Conservation (phyloP, 2,888 invertebrate genomes). For the Drosophila formosana region DNA sequence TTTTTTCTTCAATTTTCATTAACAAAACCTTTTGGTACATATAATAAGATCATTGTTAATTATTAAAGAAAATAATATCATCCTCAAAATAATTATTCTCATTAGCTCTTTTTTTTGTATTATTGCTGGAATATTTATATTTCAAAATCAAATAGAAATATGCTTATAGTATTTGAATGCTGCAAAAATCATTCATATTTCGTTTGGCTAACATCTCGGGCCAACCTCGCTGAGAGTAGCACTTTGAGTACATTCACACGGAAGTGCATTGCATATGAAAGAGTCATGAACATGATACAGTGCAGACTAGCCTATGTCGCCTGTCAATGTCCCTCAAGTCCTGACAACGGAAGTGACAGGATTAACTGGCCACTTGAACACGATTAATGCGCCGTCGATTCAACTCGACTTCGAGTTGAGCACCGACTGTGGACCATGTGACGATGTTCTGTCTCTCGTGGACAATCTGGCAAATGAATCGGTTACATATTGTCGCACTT, state of each 20-base stretch:
- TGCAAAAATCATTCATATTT: no score
- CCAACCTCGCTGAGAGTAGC: slow-evolving; percentile 41
- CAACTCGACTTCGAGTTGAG: slow-evolving; percentile 7
- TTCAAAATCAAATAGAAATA: no score
- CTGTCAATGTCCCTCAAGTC: slow-evolving; percentile 26
- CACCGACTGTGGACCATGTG: not conserved
- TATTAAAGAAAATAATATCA: no score
- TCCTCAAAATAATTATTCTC: no score
- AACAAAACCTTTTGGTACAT: no score
- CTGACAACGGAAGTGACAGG: slow-evolving; percentile 65
- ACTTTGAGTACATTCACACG: slow-evolving; percentile 49
- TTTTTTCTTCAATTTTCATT: no score
- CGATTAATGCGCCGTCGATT: slow-evolving; percentile 53
- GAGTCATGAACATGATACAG: slow-evolving; percentile 53
- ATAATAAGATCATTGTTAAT: no score
- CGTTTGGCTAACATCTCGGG: no score
- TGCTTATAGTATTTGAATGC: no score
- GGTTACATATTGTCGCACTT: slow-evolving; percentile 35
- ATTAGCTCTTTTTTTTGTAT: no score
- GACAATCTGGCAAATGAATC: slow-evolving; percentile 26
- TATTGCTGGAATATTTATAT: no score
- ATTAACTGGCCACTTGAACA: slow-evolving; percentile 78
- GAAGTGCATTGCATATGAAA: slow-evolving; percentile 55
- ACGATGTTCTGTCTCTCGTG: not conserved
- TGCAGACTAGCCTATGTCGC: slow-evolving; percentile 21